Evolutionary conservation across 2,113 vertebrate species (phyloP), one percentile per base, ranked within the genome.

Genomic region (Penelope pileata): DNA sequence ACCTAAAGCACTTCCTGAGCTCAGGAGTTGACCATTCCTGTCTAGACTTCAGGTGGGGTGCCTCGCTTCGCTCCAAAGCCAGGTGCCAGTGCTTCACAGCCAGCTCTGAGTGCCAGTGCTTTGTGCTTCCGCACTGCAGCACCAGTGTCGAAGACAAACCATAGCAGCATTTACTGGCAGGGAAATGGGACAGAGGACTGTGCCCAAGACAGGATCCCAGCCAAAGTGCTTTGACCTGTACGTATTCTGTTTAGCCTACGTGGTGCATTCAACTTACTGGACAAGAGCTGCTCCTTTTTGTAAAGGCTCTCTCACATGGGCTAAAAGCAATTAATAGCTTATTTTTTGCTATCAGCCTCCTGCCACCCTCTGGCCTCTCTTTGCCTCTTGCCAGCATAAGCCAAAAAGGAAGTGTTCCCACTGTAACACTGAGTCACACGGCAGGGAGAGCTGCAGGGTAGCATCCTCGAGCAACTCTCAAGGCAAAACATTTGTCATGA

Each of bases 171-270:
- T 5, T 19, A 48, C 34, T 42, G 64, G 17, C 7, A 30, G 47
- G 18, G 19, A 12, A 47, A n/a, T 3, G 27, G 53, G 48, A 69
- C 2, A 2, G 27, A 0, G 0, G 26, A n/a, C 56, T 32, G 15
- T 3, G 4, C 22, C 34, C 43, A 26, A 17, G 27, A 11, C 12
- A 53, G 73, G 9, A 58, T 56, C 48, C 47, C 16, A 64, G 79
- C 6, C 80, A 70, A 45, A 81, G 34, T 8, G 29, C 26, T 50
- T 1, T 14, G 22, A 8, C 1, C 30, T 38, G 0, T 34, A 14
- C 1, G 2, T 0, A 0, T 12, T 21, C 27, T 29, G 14, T 34
- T 59, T 21, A 53, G 45, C 13, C 64, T 47, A 5, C 1, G 1
- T 23, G 14, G 27, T 66, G n/a, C 11, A 74, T 45, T 74, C 40